A percentile compares a stretch with the other conserved stretches of the same genome.
phyloP scores from a whole-genome alignment of 2,888 invertebrate species.

The Labia minor region DNA sequence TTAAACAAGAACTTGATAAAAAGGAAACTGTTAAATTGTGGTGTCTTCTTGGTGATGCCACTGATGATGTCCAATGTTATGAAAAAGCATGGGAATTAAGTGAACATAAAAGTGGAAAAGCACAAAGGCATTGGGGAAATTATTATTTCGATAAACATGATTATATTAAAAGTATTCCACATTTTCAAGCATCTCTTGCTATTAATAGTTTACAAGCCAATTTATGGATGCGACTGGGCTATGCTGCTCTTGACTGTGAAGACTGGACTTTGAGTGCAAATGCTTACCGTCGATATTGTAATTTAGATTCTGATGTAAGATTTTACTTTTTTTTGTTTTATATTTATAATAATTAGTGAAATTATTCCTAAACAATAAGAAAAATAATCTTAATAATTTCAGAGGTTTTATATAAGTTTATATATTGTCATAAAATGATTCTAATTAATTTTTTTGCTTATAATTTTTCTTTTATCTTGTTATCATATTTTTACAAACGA shows the following conservation, averaged over 20 bases:
- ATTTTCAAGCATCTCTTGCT: slow-evolving; percentile 69
- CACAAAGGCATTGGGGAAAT: slow-evolving; percentile 81
- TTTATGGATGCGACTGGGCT: slow-evolving; percentile 81
- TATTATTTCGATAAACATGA: slow-evolving; percentile 59
- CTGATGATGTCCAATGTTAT: slow-evolving; percentile 66
- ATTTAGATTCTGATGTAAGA: slow-evolving; percentile 60
- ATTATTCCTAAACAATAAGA: too few species aligned
- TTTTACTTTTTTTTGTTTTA: too few species aligned
- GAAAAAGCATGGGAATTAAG: slow-evolving; percentile 88
- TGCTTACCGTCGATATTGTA: slow-evolving; percentile 77
- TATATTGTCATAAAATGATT: too few species aligned
- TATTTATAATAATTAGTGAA: too few species aligned
- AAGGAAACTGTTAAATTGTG: slow-evolving; percentile 75
- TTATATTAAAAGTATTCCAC: slow-evolving; percentile 66
- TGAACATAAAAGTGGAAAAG: slow-evolving; percentile 64
- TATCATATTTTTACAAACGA: too few species aligned
- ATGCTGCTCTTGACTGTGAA: slow-evolving; percentile 64
- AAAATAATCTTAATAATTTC: too few species aligned
- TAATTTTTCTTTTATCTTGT: background rate
- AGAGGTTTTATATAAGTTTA: too few species aligned
- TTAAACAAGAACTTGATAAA: slow-evolving; percentile 61
- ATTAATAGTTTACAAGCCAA: slow-evolving; percentile 78
- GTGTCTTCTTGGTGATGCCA: slow-evolving; percentile 84
- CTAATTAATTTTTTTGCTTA: background rate
- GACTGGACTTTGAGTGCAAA: slow-evolving; percentile 73